Percentiles rank a stretch among this genome's conserved stretches.
These are phyloP conservation scores for Drosophila helvetica DNA, from an alignment of 2,888 invertebrate genomes.

Conservation along the genomic window DNA sequence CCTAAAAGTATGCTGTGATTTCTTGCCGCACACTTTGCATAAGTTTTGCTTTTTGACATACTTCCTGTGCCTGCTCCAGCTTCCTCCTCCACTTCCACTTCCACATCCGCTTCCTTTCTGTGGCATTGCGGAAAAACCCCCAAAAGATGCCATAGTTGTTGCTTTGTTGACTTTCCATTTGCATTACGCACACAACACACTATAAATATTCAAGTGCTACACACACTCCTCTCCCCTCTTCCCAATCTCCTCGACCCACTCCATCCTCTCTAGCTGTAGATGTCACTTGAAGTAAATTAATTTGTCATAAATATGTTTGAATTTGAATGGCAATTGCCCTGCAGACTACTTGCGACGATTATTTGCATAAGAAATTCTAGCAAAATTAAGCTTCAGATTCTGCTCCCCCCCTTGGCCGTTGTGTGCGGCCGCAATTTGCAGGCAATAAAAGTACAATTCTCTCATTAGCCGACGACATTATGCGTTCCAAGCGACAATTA, in stretches of 20 bases:
- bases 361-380: constrained; percentile 20
- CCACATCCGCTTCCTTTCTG: constrained; percentile 7
- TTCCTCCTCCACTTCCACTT: constrained; percentile 14
- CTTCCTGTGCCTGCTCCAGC: constrained; percentile 43
- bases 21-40: constrained; percentile 68
- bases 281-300: constrained; percentile 65
- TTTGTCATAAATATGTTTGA: constrained; percentile 68
- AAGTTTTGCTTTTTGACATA: constrained; percentile 71
- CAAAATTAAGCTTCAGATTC: neutral
- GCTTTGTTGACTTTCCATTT: constrained; percentile 57
- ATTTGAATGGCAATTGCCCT: constrained; percentile 10
- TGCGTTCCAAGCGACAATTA: constrained; percentile 82
- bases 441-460: constrained; percentile 76
- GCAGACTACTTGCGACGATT: constrained; percentile 14
- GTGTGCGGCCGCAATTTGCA: constrained; percentile 23
- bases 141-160: constrained; percentile 28
- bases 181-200: constrained; percentile 49
- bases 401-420: neutral
- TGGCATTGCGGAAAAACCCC: constrained; percentile 20
- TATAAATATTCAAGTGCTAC: constrained; percentile 63
- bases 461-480: constrained; percentile 82
- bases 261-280: neutral
- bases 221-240: neutral
- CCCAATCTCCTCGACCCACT: neutral
- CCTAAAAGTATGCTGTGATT: constrained; percentile 67